Evolutionary conservation across 2,797 vertebrate species (phyloP).

Genomic region (Brachyrhaphis roseni): DNA sequence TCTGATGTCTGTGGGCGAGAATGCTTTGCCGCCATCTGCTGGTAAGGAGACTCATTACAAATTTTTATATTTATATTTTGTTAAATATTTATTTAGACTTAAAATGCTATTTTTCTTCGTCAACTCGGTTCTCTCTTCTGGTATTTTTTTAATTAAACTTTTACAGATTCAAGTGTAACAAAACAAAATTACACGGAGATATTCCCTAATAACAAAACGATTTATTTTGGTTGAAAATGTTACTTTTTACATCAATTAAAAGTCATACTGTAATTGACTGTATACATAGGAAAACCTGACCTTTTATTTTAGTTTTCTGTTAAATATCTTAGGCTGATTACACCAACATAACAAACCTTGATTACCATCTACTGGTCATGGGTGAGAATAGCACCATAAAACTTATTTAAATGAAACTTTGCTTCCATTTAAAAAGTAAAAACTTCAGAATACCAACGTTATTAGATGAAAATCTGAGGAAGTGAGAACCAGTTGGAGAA

Average conservation of each 20-base stretch:
- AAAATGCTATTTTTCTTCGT: neutral
- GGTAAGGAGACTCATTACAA: neutral
- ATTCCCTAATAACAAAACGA: no score
- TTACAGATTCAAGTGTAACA: no score
- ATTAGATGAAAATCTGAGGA: neutral
- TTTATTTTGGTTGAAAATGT: no score
- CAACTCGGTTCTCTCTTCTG: neutral
- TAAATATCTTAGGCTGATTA: neutral
- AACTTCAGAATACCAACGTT: neutral
- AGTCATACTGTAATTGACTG: no score
- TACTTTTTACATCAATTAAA: no score
- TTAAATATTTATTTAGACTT: neutral
- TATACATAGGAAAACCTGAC: no score
- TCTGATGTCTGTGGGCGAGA: neutral
- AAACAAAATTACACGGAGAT: no score
- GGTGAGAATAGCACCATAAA: neutral
- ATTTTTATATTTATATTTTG: neutral
- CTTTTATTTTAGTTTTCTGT: no score
- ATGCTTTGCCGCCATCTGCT: neutral
- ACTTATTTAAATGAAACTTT: neutral
- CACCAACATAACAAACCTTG: neutral
- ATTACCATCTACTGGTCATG: neutral
- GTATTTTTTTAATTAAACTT: neutral
- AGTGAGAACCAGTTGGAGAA: neutral
- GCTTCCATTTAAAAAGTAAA: no score